Evolutionary conservation across 2,797 vertebrate species (phyloP), one percentile per base, ranked within the genome.

Genomic region (Leuciscus waleckii): DNA sequence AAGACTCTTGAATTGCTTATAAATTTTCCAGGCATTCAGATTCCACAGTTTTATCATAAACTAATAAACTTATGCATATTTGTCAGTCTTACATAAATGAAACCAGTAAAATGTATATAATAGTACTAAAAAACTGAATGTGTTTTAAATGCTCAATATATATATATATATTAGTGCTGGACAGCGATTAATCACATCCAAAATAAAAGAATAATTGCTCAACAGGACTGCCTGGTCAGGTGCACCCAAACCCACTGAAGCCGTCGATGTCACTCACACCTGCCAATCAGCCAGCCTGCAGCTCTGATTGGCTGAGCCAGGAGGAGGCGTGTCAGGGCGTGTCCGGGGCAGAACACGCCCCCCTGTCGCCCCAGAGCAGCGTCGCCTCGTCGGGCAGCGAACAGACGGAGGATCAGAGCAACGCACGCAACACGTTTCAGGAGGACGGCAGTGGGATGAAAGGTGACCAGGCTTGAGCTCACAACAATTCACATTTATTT

Each of bases 401-500:
- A 90, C 97, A 98, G 94, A 97, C 97, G 0, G 98, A 99, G 91
- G 98, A 98, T 43, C 95, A 96, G 89, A 91, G 95, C 71, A 95
- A 95, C 58, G 88, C 93, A 39, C 96, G 98, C 82, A 98, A 98
- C 93, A 97, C 97, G 85, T 99, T 99, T 92, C 97, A 98, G 90
- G 97, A 99, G 92, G 97, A 98, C 0, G 97, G 97, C 90, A 99
- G 97, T 39, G 98, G 98, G 91, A 99, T 99, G 98, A 99, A 97
- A 97, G 97, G 98, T 98, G 92, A 91, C 71, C 49, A 23, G 5
- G 10, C 11, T 41, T 10, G 1, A 63, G n/a, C 13, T 58, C 56
- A 21, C 51, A 21, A 17, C 16, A 39, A 8, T 8, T 1, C 39
- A 39, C 39, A 39, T 39, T 39, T 39, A 39, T 37, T 0, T 6